phyloP scores from a whole-genome alignment of 2,797 vertebrate species.

The Lacerta agilis region DNA sequence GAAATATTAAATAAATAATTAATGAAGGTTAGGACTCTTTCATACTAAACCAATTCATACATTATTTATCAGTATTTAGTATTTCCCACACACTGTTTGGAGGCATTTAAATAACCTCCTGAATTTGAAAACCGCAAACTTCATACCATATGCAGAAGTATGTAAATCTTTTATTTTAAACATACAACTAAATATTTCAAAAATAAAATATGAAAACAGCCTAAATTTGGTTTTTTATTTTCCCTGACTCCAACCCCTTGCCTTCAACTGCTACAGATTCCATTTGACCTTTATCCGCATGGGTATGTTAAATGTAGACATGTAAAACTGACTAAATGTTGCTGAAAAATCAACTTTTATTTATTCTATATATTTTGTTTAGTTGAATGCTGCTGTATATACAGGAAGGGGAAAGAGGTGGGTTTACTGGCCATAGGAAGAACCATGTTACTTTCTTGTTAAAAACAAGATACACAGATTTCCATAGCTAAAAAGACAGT shows the following conservation, averaged over 20 bases:
- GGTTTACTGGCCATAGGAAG: background rate
- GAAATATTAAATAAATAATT: slow-evolving; percentile 54
- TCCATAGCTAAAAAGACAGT: slow-evolving; percentile 15
- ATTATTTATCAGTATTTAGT: slow-evolving; percentile 62
- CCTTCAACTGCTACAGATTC: slow-evolving; percentile 35
- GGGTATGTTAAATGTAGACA: background rate
- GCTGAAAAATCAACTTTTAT: slow-evolving; percentile 2
- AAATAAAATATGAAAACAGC: background rate
- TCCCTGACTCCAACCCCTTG: background rate
- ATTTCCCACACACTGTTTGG: background rate
- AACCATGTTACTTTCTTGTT: background rate
- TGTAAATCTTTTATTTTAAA: slow-evolving; percentile 21
- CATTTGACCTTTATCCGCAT: slow-evolving; percentile 12
- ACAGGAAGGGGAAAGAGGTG: background rate
- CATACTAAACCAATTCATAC: slow-evolving; percentile 40
- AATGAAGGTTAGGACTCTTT: slow-evolving; percentile 43
- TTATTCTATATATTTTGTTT: background rate
- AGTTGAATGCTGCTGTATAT: background rate
- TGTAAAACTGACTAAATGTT: slow-evolving; percentile 26
- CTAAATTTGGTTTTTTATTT: slow-evolving; percentile 1
- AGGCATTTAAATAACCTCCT: slow-evolving; percentile 38
- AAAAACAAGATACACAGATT: background rate
- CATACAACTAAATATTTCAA: background rate
- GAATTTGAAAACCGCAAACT: slow-evolving; percentile 43
- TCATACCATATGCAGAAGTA: background rate